A percentile compares a stretch with the other conserved stretches of the same genome.
phyloP scores from a whole-genome alignment of 2,888 invertebrate genomes.

The Lissocephala sabroskyi region DNA sequence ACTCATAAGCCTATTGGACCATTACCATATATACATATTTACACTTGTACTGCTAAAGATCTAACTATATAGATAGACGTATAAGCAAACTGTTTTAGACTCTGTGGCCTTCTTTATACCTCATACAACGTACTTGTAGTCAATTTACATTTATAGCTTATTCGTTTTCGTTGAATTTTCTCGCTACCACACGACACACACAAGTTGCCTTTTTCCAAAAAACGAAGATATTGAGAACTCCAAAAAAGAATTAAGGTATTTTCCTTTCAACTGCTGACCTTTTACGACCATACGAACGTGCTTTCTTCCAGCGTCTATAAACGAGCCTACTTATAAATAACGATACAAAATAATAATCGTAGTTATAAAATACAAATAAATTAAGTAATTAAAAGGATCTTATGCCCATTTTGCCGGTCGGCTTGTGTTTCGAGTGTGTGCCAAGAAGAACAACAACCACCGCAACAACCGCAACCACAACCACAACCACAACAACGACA shows the following conservation, averaged over 20 bases:
- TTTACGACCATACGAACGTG: conserved; percentile 11
- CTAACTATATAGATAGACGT: neutral
- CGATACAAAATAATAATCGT: conserved; percentile 13
- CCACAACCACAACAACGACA: conserved; percentile 11
- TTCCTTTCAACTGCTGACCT: neutral
- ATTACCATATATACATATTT: conserved; percentile 28
- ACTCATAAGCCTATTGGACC: conserved; percentile 54
- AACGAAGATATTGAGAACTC: neutral
- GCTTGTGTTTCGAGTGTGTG: conserved; percentile 41
- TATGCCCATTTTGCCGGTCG: conserved; percentile 33
- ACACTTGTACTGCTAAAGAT: conserved; percentile 18
- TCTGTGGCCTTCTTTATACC: conserved; percentile 69
- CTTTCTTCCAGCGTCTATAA: conserved; percentile 29
- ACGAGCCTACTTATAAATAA: conserved; percentile 16
- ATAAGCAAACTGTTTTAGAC: conserved; percentile 44
- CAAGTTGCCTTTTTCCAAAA: conserved; percentile 27
- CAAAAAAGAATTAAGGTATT: neutral
- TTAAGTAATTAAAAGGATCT: conserved; percentile 9
- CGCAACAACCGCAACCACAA: conserved; percentile 22
- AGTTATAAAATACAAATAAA: conserved; percentile 5
- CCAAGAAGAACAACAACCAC: conserved; percentile 3
- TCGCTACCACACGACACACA: conserved; percentile 5
- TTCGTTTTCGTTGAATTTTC: conserved; percentile 1
- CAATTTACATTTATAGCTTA: conserved; percentile 34
- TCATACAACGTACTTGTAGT: conserved; percentile 63